Evolutionary conservation across 2,797 vertebrate genomes (phyloP), one percentile per base, ranked within the genome.

Genomic region (Sebastes steindachneri): DNA sequence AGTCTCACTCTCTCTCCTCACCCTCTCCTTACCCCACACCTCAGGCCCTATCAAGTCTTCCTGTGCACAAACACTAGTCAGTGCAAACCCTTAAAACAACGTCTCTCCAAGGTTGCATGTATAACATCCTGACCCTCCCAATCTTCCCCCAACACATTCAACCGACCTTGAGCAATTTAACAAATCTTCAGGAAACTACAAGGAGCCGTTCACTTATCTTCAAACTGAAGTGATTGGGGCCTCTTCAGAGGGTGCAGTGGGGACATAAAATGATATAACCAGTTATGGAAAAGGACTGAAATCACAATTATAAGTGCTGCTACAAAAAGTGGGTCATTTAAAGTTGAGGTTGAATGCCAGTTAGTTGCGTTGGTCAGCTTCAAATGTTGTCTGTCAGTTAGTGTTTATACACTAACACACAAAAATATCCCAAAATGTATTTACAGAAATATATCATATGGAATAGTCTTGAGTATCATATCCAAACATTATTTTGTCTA

Each of bases 211-310:
- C 68, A 72, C 54, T 82, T 14, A 19, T 78, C 79, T 58, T 58
- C 62, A 26, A 41, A 28, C 60, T 88, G 53, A 78, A 81, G 82
- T 88, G 84, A 85, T 84, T 90, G 86, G 73, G 72, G 63, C 68
- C 76, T 59, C 84, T 87, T 79, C 62, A 78, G 19, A 51, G 26
- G 33, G 7, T 7, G 35, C 29, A 45, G 29, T 5, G n/a, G 71
- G 53, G 66, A 59, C 55, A 53, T 21, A 29, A 68, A 68, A 35
- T 64, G 0, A 68, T 26, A 9, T 8, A 77, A 82, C 12, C 25
- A 23, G 67, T 79, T 10, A 3, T 7, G 17, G 12, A n/a, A 60
- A 78, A 21, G 17, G 33, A 25, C 14, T 19, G n/a, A 74, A 57
- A 51, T 59, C 58, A 41, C 9, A 68, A 66, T 59, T 29, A n/a